Base-by-base conservation (phyloP, 2,888 invertebrate genomes). In the Gerris lacustris region DNA sequence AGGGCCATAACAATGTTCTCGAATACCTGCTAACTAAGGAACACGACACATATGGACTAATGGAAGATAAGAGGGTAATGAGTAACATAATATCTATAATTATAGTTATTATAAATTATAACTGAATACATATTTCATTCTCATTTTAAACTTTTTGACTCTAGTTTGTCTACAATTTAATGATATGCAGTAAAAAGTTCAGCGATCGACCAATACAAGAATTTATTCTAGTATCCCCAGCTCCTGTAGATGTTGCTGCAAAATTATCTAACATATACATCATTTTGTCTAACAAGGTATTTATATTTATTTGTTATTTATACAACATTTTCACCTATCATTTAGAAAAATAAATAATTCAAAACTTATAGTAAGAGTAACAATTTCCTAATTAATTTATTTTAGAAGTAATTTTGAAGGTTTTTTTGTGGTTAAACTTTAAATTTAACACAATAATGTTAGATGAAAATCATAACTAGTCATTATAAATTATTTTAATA, bases 171-270 rank as follows among this genome's bases (percentile, higher is more conserved):
- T 97, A 96, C 82, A 98, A 99, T 80, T 84, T 99, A 78, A 99
- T 99, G 96, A 91, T 96, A 62, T 95, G 96, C 81, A 95, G 96
- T 44, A 96, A 96, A 81, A 93, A 92, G 82, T 87, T 94, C 82
- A 91, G 94, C 79, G 96, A 98, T 81, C 91, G 92, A 78, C 96
- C 98, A 0, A 93, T 99, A 74, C 94, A 96, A 80, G 98, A 99
- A 80, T 99, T 99, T 80, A 91, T 99, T 44, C 83, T 99, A 72
- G 93, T 96, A n/a, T 97, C 97, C 0, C 96, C 96, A n/a, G 98
- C 98, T 5, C 98, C 98, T 0, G 96, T 98, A 45, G 98, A 99
- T 80, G 95, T 97, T 15, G 98, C 99, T 31, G 97, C 97, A 71
- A 99, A 99, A 82, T 83, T 99, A 75, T 96, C 97, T 0, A 93